These are phyloP conservation scores for Chalcis sispes DNA, from an alignment of 2,888 invertebrate species.

Conservation along the genomic window DNA sequence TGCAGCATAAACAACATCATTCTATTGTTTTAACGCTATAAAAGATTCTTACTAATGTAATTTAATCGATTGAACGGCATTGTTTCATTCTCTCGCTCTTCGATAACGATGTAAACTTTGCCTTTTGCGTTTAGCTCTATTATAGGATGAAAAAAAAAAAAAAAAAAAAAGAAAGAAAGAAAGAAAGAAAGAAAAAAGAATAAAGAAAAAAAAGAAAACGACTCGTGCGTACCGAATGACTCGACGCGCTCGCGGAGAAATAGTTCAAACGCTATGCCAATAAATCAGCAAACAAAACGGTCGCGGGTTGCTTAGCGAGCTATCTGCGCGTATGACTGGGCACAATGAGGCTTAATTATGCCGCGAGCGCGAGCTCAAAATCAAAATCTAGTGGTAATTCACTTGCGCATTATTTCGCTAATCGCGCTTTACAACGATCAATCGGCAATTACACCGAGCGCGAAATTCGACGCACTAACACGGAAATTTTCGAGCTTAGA, in stretches of 20 bases:
- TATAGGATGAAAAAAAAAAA: too few relatives aligned
- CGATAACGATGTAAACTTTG: too few relatives aligned
- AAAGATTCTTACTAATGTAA: too few relatives aligned
- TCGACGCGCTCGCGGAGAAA: background rate
- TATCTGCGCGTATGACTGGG: background rate
- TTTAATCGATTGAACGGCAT: too few relatives aligned
- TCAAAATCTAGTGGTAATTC: conserved; percentile 37
- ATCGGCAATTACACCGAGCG: conserved; percentile 34
- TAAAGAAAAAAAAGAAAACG: too few relatives aligned
- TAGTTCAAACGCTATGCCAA: background rate
- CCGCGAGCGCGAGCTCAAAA: conserved; percentile 22
- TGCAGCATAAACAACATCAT: conserved; percentile 9
- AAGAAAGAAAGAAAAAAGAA: background rate
- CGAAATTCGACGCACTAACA: background rate
- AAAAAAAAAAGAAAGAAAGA: too few relatives aligned
- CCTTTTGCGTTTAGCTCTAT: too few relatives aligned
- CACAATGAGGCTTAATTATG: conserved; percentile 35
- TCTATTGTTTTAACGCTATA: too few relatives aligned
- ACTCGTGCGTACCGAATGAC: background rate
- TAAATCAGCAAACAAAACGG: conserved; percentile 23
- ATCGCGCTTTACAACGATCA: conserved; percentile 16
- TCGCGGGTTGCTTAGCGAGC: background rate
- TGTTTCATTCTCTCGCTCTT: too few relatives aligned
- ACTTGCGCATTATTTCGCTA: conserved; percentile 38
- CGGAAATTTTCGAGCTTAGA: too few relatives aligned